phyloP scores from a whole-genome alignment of 2,797 vertebrate genomes.

The Myripristis jacobus region DNA sequence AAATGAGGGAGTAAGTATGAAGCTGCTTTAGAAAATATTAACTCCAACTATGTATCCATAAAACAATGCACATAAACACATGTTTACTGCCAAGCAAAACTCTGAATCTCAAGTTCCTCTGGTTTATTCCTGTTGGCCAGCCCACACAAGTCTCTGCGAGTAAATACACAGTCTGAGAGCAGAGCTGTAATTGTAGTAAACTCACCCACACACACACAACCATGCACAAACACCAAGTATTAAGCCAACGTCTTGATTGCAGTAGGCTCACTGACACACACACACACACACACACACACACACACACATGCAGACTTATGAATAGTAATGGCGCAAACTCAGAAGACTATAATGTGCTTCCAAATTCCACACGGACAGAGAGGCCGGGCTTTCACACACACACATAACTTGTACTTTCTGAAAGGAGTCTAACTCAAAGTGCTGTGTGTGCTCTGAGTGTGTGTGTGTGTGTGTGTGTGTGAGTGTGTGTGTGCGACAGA shows the following conservation, averaged over 20 bases:
- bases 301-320: constrained; percentile 12
- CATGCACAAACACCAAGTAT: constrained; percentile 30
- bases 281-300: constrained; percentile 11
- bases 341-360: constrained; percentile 4
- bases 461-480: constrained; percentile 2
- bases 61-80: constrained; percentile 5
- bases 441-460: not conserved
- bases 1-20: constrained; percentile 34
- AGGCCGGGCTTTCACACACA: not conserved
- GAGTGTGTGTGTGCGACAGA: not conserved
- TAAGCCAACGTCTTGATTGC: constrained; percentile 31
- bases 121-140: not conserved
- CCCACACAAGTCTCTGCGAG: constrained; percentile 23
- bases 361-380: not conserved
- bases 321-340: not conserved
- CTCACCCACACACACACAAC: constrained; percentile 20
- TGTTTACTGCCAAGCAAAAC: constrained; percentile 11
- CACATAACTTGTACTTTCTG: not conserved
- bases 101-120: too few species aligned
- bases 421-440: not conserved
- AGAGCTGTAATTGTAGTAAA: constrained; percentile 40
- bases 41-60: constrained; percentile 11
- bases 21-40: constrained; percentile 33
- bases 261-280: constrained; percentile 3
- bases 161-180: constrained; percentile 28